Evolutionary conservation across 2,797 vertebrate species (phyloP), one percentile per base, ranked within the genome.

Genomic region (Sternarchorhynchus goeldii): DNA sequence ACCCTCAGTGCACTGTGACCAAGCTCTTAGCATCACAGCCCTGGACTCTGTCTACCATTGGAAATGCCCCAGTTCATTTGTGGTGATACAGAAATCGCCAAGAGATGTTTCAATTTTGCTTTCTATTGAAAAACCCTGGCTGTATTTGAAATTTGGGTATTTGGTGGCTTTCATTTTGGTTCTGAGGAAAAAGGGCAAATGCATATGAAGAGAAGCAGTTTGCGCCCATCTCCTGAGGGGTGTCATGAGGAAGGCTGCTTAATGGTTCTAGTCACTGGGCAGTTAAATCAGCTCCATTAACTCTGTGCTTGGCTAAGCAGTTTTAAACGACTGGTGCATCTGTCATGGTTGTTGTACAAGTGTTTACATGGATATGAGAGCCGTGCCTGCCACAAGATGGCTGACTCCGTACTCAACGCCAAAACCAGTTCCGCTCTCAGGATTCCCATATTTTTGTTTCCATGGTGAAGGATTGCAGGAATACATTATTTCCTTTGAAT

Each of bases 251-350:
- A 20, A 53, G 36, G 57, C 20, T 67, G 75, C 80, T 80, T 68
- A 75, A 76, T 31, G 60, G 72, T 76, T 76, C 50, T 65, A 73
- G 76, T 82, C 70, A 59, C 31, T 50, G 67, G 55, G 66, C 53
- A 80, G 71, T 70, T 80, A 62, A 34, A 25, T 20, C 20, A 45
- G 75, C 78, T 53, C 75, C 78, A 81, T 85, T 82, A 82, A 70
- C 75, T 65, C 78, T 56, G 67, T 76, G 81, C 78, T 78, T 62
- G 3, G 66, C 77, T 62, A 73, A 77, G 71, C 80, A 63, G 58
- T 76, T 82, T 81, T 65, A 60, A 59, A 80, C 50, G 68, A 53
- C 62, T 73, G 14, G 57, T 67, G 75, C 81, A 81, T 82, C 83
- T 78, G 83, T 81, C 75, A 85, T 32, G 59, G 68, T 72, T 3